Conservation (phyloP, 2,113 vertebrate genomes). For the Odobenus rosmarus region DNA sequence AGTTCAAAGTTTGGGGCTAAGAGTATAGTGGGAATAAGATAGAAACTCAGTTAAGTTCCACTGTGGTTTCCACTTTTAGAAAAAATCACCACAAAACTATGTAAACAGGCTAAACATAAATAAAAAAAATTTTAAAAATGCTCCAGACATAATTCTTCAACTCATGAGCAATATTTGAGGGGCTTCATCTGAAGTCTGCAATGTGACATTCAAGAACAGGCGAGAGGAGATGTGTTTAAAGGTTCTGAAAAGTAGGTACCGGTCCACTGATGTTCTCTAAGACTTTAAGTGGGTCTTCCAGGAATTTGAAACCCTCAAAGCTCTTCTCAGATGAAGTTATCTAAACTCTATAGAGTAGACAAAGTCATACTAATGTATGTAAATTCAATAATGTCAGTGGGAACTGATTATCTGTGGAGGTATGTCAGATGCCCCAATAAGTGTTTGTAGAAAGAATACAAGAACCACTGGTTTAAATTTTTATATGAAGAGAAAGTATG, state of each 20-base stretch:
- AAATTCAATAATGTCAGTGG: not conserved
- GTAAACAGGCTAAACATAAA: not conserved
- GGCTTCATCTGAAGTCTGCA: not conserved
- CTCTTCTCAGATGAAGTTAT: slow-evolving; percentile 4
- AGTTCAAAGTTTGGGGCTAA: slow-evolving; percentile 1
- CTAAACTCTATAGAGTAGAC: not conserved
- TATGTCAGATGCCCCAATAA: not conserved
- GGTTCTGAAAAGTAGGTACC: not conserved
- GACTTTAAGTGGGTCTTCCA: not conserved
- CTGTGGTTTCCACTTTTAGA: not conserved
- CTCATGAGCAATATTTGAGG: not conserved
- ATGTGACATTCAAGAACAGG: not conserved
- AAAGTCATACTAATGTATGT: not conserved
- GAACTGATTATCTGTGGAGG: not conserved
- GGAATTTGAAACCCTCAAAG: not conserved
- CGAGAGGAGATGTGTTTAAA: not conserved
- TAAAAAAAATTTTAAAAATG: not conserved
- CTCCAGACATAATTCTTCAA: not conserved
- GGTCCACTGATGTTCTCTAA: not conserved
- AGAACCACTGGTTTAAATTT: not conserved
- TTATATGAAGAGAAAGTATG: not conserved
- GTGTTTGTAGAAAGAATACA: slow-evolving; percentile 12
- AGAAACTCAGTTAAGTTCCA: not conserved
- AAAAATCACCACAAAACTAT: not conserved
- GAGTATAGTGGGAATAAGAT: slow-evolving; percentile 4